phyloP scores from a whole-genome alignment of 2,888 invertebrate species.

The Leptinotarsa rubiginosa region DNA sequence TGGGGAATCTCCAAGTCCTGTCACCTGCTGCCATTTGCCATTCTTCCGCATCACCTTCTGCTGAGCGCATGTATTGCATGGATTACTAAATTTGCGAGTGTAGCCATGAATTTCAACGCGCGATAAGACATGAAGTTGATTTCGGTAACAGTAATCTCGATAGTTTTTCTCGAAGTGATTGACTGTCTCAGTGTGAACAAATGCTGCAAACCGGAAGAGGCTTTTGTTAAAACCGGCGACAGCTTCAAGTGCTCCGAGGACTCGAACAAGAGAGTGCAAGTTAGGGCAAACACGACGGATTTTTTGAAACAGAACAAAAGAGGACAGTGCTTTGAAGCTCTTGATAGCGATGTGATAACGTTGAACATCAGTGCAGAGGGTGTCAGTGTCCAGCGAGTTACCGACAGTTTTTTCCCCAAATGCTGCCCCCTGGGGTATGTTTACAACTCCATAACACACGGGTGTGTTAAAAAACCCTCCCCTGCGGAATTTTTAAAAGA shows the following conservation, averaged over 20 bases:
- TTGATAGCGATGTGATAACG: constrained; percentile 23
- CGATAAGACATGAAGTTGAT: constrained; percentile 25
- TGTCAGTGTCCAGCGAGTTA: not conserved
- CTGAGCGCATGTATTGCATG: not conserved
- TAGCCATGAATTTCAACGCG: constrained; percentile 7
- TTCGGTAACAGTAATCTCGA: not conserved
- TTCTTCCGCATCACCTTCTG: not conserved
- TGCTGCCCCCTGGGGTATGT: constrained; percentile 55
- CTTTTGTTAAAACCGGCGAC: constrained; percentile 5
- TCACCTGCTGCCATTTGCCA: not conserved
- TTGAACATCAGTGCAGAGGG: constrained; percentile 25
- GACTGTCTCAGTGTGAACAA: constrained; percentile 25
- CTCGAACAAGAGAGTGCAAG: constrained; percentile 28
- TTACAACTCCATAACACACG: constrained; percentile 50
- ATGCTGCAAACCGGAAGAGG: constrained; percentile 30
- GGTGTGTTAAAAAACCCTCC: constrained; percentile 44
- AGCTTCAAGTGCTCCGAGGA: constrained; percentile 30
- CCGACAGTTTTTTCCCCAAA: constrained; percentile 51
- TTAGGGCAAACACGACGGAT: constrained; percentile 30
- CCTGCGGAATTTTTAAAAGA: constrained; percentile 40
- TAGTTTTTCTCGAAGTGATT: constrained; percentile 23
- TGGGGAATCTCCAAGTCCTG: constrained; percentile 7
- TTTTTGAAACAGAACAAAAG: constrained; percentile 12
- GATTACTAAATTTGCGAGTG: not conserved
- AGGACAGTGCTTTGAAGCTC: constrained; percentile 36